These are phyloP conservation scores for Sebastes jordani DNA, from an alignment of 2,797 vertebrate genomes.

Conservation along the genomic window DNA sequence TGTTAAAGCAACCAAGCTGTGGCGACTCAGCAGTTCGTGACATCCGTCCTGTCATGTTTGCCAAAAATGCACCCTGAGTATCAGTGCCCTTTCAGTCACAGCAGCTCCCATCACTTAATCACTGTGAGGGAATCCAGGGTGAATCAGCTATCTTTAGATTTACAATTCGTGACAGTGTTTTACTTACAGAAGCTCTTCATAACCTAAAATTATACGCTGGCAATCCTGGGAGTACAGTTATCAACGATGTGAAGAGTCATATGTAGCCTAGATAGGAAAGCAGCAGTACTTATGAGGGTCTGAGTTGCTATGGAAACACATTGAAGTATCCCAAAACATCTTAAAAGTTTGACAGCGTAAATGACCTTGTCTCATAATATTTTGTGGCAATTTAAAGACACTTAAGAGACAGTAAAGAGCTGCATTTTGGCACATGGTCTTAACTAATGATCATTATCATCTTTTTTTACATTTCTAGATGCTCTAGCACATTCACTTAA, in stretches of 20 bases:
- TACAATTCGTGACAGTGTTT: not conserved
- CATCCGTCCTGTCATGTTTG: conserved; percentile 10
- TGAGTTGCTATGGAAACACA: conserved; percentile 20
- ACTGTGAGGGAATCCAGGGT: not conserved
- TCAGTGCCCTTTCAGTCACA: conserved; percentile 14
- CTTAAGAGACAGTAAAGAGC: not conserved
- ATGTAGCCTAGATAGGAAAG: not conserved
- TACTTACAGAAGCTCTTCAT: not conserved
- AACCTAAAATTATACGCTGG: not conserved
- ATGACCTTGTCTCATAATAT: not conserved
- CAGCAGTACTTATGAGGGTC: not conserved
- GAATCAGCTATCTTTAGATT: not conserved
- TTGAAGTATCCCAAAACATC: not conserved
- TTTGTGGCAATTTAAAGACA: not conserved
- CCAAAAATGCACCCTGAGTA: not conserved
- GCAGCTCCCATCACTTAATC: not conserved
- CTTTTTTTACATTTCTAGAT: not conserved
- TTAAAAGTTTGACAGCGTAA: not conserved
- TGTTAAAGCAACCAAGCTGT: not conserved
- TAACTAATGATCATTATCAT: not conserved
- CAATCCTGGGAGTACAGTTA: not conserved
- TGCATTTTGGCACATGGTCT: not conserved
- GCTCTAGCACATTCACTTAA: not conserved
- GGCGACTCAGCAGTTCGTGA: not conserved
- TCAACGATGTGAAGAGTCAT: not conserved